Conservation (phyloP, 2,113 vertebrate species). For the Chamaetylas fuelleborni region DNA sequence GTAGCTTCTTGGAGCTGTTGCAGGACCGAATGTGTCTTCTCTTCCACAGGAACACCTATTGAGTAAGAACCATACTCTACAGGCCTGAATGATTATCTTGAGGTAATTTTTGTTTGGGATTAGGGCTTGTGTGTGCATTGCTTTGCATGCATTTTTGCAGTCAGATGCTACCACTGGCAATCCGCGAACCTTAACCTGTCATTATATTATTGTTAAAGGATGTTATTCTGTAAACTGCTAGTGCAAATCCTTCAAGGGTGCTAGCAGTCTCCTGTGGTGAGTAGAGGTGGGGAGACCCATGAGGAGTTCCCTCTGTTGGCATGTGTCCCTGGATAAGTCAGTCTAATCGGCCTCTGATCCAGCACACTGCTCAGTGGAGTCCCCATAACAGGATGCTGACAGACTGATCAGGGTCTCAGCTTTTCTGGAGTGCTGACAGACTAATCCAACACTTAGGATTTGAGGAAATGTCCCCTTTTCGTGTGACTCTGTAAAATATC, state of each 20-base stretch:
- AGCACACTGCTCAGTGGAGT: too few species aligned
- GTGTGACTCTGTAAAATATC: neutral
- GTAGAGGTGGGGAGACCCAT: neutral
- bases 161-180: neutral
- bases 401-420: neutral
- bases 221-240: neutral
- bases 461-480: neutral
- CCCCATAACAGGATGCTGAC: fast-evolving
- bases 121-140: neutral
- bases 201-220: neutral
- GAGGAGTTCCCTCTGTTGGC: neutral
- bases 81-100: neutral
- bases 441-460: neutral
- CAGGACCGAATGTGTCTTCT: neutral
- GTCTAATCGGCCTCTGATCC: fast-evolving
- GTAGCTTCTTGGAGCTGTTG: neutral
- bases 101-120: neutral
- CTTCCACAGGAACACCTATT: neutral
- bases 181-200: neutral
- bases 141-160: neutral
- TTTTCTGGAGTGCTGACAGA: neutral
- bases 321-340: neutral
- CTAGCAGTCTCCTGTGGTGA: neutral
- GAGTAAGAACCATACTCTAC: neutral
- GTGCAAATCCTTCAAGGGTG: neutral